Conservation (phyloP, 2,888 invertebrate genomes). For the Drosophila affinis region DNA sequence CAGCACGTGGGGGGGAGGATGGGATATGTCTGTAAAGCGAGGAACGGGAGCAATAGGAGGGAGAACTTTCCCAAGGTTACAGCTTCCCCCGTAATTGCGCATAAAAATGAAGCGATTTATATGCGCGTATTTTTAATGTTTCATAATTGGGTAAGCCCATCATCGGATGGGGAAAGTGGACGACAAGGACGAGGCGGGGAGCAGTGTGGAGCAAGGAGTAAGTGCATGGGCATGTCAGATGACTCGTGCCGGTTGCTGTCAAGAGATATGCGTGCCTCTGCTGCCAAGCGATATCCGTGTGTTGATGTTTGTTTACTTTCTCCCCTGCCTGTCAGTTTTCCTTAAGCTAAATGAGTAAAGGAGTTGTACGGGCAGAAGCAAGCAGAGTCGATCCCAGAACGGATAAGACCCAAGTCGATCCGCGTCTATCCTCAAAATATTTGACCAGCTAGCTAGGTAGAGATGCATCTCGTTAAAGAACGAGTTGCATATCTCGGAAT, state of each 20-base stretch:
- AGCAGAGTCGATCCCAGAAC: not conserved
- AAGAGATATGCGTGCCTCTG: not conserved
- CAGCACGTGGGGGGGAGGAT: not conserved
- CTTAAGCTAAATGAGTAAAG: no score
- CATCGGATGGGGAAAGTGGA: slow-evolving; percentile 12
- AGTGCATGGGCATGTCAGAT: not conserved
- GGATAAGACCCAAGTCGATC: no score
- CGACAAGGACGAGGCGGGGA: not conserved
- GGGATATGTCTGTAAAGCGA: not conserved
- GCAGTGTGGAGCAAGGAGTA: no score
- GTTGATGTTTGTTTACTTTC: no score
- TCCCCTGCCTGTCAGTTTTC: no score
- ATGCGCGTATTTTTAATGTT: slow-evolving; percentile 77
- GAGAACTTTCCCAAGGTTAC: slow-evolving; percentile 32
- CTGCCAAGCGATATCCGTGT: no score
- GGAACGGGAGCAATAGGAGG: no score
- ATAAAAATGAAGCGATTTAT: slow-evolving; percentile 79
- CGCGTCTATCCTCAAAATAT: no score
- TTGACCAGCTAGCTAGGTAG: no score
- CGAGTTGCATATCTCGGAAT: no score
- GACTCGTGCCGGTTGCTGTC: not conserved
- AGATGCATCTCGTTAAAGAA: no score
- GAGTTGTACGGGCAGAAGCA: not conserved
- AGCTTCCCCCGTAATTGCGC: slow-evolving; percentile 58
- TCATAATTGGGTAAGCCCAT: slow-evolving; percentile 71